Evolutionary conservation across 2,888 invertebrate genomes (phyloP).

Genomic region (Ecdyonurus torrentis): DNA sequence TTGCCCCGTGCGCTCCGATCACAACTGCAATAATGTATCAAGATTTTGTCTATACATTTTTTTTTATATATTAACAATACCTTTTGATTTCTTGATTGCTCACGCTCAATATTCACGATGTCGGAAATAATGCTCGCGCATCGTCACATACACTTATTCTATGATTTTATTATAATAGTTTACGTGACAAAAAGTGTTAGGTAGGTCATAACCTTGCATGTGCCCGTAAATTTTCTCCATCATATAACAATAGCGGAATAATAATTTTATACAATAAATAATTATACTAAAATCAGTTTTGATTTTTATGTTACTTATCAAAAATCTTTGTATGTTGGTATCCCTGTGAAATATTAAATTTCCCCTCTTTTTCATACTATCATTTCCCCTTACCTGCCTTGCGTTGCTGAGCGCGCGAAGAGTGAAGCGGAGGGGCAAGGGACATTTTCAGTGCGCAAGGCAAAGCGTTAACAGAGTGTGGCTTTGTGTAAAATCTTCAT

Average conservation of each 20-base stretch:
- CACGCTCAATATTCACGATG: neutral
- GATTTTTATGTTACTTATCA: too few relatives aligned
- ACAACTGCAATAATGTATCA: neutral
- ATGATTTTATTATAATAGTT: neutral
- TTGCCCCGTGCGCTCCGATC: too few relatives aligned
- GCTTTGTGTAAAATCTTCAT: neutral
- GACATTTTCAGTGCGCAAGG: neutral
- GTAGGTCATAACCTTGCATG: neutral
- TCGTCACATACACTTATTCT: neutral
- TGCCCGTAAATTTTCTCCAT: neutral
- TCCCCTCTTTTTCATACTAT: neutral
- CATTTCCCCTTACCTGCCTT: neutral
- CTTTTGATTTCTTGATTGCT: neutral
- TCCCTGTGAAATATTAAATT: neutral
- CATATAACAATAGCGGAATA: too few relatives aligned
- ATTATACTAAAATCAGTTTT: too few relatives aligned
- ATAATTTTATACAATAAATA: too few relatives aligned
- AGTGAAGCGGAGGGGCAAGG: neutral
- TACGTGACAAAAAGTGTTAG: neutral
- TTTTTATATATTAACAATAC: neutral
- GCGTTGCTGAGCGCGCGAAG: neutral
- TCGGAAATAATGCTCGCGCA: neutral
- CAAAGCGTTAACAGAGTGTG: neutral
- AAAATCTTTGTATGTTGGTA: neutral
- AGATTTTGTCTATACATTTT: neutral